Conservation (phyloP, 2,888 invertebrate species). For the Plutella xylostella region DNA sequence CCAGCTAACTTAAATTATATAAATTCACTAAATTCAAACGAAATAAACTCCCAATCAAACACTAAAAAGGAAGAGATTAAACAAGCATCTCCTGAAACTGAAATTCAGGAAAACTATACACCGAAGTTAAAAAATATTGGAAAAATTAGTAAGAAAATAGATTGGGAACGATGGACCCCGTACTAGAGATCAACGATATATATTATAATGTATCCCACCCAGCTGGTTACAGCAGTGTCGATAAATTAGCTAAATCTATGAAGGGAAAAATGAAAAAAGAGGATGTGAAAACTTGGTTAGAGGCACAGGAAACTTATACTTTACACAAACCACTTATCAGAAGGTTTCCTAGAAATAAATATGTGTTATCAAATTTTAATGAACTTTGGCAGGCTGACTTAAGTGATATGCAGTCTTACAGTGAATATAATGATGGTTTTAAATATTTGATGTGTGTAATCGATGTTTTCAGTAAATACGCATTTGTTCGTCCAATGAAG, state of each 20-base stretch:
- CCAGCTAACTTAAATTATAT: conserved; percentile 17
- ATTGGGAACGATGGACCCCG: conserved; percentile 25
- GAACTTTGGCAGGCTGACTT: conserved; percentile 20
- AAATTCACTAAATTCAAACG: conserved; percentile 4
- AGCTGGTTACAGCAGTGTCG: conserved; percentile 20
- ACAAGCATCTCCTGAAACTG: neutral
- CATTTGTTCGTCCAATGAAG: conserved; percentile 16
- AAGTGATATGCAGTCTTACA: conserved; percentile 16
- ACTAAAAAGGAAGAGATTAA: too few species aligned
- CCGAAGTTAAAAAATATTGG: neutral
- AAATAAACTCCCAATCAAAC: neutral
- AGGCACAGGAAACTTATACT: conserved; percentile 20
- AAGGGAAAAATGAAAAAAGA: conserved; percentile 18
- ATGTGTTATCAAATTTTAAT: conserved; percentile 16
- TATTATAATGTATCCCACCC: conserved; percentile 22
- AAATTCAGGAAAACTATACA: neutral
- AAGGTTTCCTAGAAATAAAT: conserved; percentile 16
- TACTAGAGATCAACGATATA: conserved; percentile 21
- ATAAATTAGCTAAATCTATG: conserved; percentile 18
- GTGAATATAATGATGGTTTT: conserved; percentile 18
- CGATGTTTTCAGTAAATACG: conserved; percentile 20
- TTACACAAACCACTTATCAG: conserved; percentile 19
- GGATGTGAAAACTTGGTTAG: conserved; percentile 19
- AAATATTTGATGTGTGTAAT: conserved; percentile 20
- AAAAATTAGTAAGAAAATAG: conserved; percentile 17